Conservation (phyloP, 2,113 vertebrate species). For the Grantiella picta region DNA sequence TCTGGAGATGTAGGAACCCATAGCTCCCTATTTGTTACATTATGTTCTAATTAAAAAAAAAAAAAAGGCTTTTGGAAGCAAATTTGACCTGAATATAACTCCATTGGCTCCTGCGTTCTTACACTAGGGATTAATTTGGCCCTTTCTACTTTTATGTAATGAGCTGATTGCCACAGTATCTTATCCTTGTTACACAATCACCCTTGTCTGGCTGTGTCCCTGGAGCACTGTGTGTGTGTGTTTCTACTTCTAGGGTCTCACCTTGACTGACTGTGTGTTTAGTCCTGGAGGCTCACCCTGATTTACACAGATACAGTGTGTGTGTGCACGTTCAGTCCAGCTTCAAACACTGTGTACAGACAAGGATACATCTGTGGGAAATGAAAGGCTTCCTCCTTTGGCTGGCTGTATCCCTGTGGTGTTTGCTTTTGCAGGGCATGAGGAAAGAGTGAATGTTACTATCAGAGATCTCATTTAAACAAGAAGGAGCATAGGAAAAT, state of each 20-base stretch:
- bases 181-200: conserved; percentile 61
- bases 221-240: background rate
- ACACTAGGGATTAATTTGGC: conserved; percentile 61
- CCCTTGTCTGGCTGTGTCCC: conserved; percentile 34
- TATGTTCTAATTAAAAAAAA: conserved; percentile 26
- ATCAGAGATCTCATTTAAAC: conserved; percentile 36
- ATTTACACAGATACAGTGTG: accelerated
- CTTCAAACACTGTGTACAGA: background rate
- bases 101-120: conserved; percentile 15
- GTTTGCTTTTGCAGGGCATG: background rate
- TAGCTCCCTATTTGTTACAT: conserved; percentile 1
- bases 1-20: background rate
- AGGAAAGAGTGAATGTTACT: too few species aligned
- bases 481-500: conserved; percentile 76
- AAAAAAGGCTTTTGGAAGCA: conserved; percentile 15
- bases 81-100: conserved; percentile 57
- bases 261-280: background rate
- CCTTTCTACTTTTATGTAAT: conserved; percentile 65
- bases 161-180: conserved; percentile 59
- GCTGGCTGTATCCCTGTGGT: background rate
- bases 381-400: background rate
- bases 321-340: background rate
- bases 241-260: conserved; percentile 25
- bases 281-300: background rate
- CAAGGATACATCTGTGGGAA: background rate